These are phyloP conservation scores for Heterodera filipjevi DNA, from an alignment of 2,888 invertebrate genomes.

Conservation along the genomic window DNA sequence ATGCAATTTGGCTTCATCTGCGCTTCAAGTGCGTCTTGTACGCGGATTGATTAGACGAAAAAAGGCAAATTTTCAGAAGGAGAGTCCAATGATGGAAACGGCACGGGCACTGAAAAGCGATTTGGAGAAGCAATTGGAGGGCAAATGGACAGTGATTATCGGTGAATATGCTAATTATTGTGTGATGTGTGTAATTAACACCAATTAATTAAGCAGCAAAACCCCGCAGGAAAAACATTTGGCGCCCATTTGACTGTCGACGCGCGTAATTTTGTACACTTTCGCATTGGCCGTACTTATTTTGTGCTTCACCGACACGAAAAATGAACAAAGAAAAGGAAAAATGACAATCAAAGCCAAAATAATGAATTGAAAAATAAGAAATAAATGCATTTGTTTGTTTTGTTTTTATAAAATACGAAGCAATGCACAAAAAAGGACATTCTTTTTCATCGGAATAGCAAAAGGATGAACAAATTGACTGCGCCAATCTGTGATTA, in stretches of 20 bases:
- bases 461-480: no score
- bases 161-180: neutral
- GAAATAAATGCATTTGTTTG: no score
- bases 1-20: slow-evolving; percentile 1
- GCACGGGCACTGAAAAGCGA: slow-evolving; percentile 14
- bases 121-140: slow-evolving; percentile 12
- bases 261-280: slow-evolving; percentile 27
- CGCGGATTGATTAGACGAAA: neutral
- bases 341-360: no score
- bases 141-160: slow-evolving; percentile 20
- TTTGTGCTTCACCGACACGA: slow-evolving; percentile 16
- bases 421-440: no score
- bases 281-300: slow-evolving; percentile 26
- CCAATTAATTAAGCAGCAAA: neutral
- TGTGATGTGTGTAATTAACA: neutral
- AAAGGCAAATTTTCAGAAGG: neutral
- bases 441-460: no score
- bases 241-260: slow-evolving; percentile 25
- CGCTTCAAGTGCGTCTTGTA: slow-evolving; percentile 3
- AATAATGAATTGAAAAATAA: no score
- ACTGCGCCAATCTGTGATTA: no score
- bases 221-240: slow-evolving; percentile 20
- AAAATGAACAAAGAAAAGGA: neutral
- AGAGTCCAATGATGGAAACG: slow-evolving; percentile 15
- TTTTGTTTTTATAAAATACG: no score